phyloP scores from a whole-genome alignment of 2,888 invertebrate species.

The Stenoptilia bipunctidactyla region DNA sequence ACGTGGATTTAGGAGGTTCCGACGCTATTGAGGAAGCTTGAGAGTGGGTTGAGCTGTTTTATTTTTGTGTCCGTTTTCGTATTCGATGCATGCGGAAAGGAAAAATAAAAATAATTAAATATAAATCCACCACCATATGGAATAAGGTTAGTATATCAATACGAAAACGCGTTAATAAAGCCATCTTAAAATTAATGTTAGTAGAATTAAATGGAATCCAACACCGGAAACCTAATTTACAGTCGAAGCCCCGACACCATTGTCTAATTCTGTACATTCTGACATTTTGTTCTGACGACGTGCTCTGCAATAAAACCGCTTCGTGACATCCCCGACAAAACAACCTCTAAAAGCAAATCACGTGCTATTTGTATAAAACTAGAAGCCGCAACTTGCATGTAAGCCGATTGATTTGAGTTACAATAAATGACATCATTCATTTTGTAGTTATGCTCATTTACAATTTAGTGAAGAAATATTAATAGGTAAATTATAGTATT shows the following conservation, averaged over 20 bases:
- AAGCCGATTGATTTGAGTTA: slow-evolving; percentile 1
- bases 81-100: slow-evolving; percentile 55
- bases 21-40: slow-evolving; percentile 66
- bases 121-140: slow-evolving; percentile 1
- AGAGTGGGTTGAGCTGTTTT: slow-evolving; percentile 62
- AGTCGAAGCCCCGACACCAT: too few species aligned
- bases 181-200: too few species aligned
- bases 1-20: slow-evolving; percentile 57
- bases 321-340: neutral
- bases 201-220: too few species aligned
- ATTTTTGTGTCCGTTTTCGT: slow-evolving; percentile 42
- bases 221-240: too few species aligned
- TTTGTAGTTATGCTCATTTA: too few species aligned
- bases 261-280: too few species aligned
- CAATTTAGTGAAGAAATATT: too few species aligned
- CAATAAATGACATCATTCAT: too few species aligned
- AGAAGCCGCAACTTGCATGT: slow-evolving; percentile 31
- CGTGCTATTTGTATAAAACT: slow-evolving; percentile 32
- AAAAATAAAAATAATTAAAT: slow-evolving; percentile 37
- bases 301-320: neutral
- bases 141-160: neutral
- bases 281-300: neutral
- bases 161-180: neutral
- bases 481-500: too few species aligned
- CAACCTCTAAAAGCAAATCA: slow-evolving; percentile 32